phyloP scores from a whole-genome alignment of 2,797 vertebrate genomes.

The Pangasius sanitwongsei region DNA sequence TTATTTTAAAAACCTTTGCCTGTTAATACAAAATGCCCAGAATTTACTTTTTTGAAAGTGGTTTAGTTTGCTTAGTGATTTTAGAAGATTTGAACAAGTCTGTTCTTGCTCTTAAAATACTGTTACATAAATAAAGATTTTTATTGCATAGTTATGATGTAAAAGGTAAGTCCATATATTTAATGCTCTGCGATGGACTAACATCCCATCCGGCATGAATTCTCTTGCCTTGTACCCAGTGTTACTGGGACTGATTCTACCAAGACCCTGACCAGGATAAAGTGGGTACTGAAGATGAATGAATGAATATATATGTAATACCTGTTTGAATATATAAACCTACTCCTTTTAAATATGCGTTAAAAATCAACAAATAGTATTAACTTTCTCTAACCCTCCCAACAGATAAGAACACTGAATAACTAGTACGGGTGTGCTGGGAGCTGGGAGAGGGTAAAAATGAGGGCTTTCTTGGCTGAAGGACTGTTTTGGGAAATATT shows the following conservation, averaged over 20 bases:
- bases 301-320: not conserved
- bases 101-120: not conserved
- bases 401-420: not conserved
- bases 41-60: not conserved
- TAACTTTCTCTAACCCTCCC: not conserved
- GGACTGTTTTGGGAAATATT: not conserved
- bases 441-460: not conserved
- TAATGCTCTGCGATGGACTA: not conserved
- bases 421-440: not conserved
- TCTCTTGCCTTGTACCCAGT: not conserved
- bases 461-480: not conserved
- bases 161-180: not conserved
- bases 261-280: not conserved
- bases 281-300: not conserved
- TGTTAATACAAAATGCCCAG: not conserved
- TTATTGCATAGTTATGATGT: not conserved
- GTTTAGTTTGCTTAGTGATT: not conserved
- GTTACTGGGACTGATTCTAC: not conserved
- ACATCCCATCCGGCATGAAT: not conserved
- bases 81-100: not conserved
- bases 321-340: not conserved
- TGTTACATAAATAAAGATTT: not conserved
- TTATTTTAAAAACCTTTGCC: not conserved
- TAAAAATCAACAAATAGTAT: not conserved
- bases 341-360: not conserved